Evolutionary conservation across 2,888 invertebrate genomes (phyloP).

Genomic region (Fragum sueziense): DNA sequence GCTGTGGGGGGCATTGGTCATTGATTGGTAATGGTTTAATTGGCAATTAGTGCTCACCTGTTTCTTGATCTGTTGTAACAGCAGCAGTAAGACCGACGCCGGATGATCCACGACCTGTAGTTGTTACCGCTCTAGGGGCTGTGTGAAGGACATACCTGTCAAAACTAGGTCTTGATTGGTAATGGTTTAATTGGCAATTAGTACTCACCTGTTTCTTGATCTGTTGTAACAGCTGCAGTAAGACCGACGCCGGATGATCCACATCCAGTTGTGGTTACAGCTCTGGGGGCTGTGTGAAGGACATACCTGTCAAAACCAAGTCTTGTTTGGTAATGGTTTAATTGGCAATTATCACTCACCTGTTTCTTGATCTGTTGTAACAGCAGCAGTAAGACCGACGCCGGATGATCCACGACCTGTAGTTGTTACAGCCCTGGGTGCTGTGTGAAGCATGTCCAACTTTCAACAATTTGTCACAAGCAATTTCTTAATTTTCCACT

Average conservation of each 20-base stretch:
- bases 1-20: conserved; percentile 96
- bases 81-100: conserved; percentile 99
- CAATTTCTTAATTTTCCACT: too few species aligned
- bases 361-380: conserved; percentile 97
- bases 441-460: conserved; percentile 94
- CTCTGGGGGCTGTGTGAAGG: conserved; percentile 95
- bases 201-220: conserved; percentile 91
- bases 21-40: too few species aligned
- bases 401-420: conserved; percentile 99
- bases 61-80: conserved; percentile 97
- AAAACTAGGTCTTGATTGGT: too few species aligned
- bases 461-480: too few species aligned
- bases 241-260: conserved; percentile 99
- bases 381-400: conserved; percentile 99
- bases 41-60: conserved; percentile 87
- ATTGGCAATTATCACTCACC: too few species aligned
- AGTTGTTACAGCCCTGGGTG: conserved; percentile 97
- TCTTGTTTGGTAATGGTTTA: too few species aligned
- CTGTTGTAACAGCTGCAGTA: conserved; percentile 98
- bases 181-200: neutral
- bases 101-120: conserved; percentile 98
- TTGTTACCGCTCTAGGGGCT: conserved; percentile 97
- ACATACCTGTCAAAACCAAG: conserved; percentile 90
- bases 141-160: conserved; percentile 95
- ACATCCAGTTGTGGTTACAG: conserved; percentile 98